phyloP scores from a whole-genome alignment of 2,113 vertebrate species.

The Nyctereutes procyonoides region DNA sequence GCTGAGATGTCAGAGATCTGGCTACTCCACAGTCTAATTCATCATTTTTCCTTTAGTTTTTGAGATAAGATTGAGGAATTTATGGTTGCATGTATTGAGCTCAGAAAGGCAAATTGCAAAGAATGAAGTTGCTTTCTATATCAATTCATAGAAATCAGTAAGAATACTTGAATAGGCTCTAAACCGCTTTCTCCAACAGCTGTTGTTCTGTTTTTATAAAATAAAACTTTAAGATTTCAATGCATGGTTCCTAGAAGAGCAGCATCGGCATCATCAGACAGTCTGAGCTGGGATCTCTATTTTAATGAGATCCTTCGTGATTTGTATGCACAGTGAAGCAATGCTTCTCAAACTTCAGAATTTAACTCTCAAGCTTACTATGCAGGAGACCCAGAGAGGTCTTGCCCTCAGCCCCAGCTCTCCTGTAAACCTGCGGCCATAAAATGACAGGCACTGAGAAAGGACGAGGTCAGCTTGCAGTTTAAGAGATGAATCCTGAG shows the following conservation, averaged over 20 bases:
- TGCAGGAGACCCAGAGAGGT: background rate
- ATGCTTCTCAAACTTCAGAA: background rate
- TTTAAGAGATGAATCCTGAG: background rate
- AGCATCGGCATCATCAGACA: rapidly evolving
- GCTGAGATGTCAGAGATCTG: background rate
- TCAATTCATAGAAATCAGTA: background rate
- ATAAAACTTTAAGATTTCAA: background rate
- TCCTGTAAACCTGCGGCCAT: too few species aligned
- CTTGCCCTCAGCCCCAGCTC: background rate
- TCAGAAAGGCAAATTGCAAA: background rate
- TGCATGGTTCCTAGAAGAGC: background rate
- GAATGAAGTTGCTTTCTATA: background rate
- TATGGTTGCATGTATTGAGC: background rate
- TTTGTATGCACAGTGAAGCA: background rate
- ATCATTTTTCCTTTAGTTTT: too few species aligned
- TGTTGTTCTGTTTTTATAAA: background rate
- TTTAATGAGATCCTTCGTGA: background rate
- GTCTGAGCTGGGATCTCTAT: background rate
- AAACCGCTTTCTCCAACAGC: background rate
- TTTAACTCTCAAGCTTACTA: background rate
- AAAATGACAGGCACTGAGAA: rapidly evolving
- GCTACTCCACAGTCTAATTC: background rate
- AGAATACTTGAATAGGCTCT: background rate
- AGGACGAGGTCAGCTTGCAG: background rate
- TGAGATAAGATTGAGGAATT: background rate